Percentiles rank a stretch among this genome's conserved stretches.
phyloP scores from a whole-genome alignment of 2,888 invertebrate genomes.

The Gerris lacustris region DNA sequence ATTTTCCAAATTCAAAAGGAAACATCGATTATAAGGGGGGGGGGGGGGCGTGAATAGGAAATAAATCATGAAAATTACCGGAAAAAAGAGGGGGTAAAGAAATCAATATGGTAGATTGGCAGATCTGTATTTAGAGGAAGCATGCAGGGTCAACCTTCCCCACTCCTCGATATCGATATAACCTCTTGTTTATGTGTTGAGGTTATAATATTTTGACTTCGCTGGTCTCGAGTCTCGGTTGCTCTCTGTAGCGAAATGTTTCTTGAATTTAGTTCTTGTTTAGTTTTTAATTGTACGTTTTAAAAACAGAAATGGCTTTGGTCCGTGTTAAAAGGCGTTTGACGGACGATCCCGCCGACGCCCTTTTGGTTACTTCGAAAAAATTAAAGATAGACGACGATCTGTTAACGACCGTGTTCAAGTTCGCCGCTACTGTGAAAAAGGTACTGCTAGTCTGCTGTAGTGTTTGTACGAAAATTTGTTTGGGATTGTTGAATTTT shows the following conservation, averaged over 20 bases:
- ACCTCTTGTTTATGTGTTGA: neutral
- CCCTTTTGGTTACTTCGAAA: constrained; percentile 28
- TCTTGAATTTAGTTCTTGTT: neutral
- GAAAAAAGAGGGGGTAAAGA: neutral
- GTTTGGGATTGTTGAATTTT: no score
- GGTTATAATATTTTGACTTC: neutral
- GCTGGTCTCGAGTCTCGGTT: neutral
- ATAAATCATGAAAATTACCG: no score
- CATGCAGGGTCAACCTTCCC: no score
- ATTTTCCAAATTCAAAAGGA: no score
- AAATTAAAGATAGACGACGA: constrained; percentile 27
- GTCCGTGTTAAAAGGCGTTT: constrained; percentile 29
- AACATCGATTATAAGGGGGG: no score
- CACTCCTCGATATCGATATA: no score
- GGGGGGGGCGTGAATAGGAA: no score
- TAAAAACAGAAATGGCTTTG: constrained; percentile 24
- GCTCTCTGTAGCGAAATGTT: neutral
- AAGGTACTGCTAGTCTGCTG: constrained; percentile 1
- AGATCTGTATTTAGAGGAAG: neutral
- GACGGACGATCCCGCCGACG: constrained; percentile 29
- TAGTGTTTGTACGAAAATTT: no score
- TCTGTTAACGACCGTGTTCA: constrained; percentile 26
- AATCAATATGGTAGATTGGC: neutral
- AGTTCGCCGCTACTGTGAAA: constrained; percentile 29
- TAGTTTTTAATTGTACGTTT: neutral